Evolutionary conservation across 2,888 invertebrate species (phyloP), one percentile per base, ranked within the genome.

Genomic region (Gryllus longicercus): DNA sequence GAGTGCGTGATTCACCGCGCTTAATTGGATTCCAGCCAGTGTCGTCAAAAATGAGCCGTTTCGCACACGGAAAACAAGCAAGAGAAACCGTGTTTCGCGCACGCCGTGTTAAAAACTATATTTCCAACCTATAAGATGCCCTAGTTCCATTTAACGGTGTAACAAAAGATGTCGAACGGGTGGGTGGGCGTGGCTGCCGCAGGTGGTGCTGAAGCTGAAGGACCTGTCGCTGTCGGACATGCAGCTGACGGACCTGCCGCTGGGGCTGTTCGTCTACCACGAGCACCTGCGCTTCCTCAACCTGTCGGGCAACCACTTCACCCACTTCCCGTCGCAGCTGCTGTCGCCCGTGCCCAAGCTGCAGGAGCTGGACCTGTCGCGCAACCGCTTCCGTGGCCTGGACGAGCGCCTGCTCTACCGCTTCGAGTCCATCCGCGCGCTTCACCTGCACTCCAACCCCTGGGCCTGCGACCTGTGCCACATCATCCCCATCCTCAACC

Each of bases 291-390:
- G 89, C 80, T 89, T 90, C 82, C 88, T 95, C 82, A 94, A 95
- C 87, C 87, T 95, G 84, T 94, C 94, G 51, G 91, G 92, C 85
- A 95, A 95, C 87, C 90, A 91, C 85, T 88, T 95, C 80, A 88
- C 87, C 0, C 88, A 87, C 78, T 88, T 93, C 83, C 91, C 90
- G 14, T 88, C 88, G 51, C 90, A 90, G 84, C 86, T 90, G 77
- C 86, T 93, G 1, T 87, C 88, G 2, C 89, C 90, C 80, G 89
- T 92, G 1, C 89, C 88, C 16, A 89, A 90, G 85, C 86, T 93
- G 78, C 88, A 91, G 85, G 89, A 90, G 84, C 87, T 95, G 83
- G 94, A 95, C 87, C 86, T 94, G 84, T 93, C 94, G n/a, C 88
- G 91, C 83, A 95, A 95, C 87, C 89, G 90, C 85, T 87, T 95